Evolutionary conservation across 1,140 invertebrate species (phyloP), one percentile per base, ranked within the genome.

Genomic region (Ceratina japonica): DNA sequence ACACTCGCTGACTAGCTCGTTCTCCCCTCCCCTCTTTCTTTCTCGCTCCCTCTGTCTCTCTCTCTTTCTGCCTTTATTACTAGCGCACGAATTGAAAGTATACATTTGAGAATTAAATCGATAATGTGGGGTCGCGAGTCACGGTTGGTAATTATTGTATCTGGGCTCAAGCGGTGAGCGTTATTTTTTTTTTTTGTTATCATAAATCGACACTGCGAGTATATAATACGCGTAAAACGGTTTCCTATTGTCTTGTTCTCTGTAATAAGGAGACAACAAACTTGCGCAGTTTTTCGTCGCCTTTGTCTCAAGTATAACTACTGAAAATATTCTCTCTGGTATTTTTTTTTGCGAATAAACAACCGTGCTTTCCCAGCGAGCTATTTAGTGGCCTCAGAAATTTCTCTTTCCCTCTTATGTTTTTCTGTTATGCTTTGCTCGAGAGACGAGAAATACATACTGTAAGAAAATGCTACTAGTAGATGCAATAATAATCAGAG

Each of bases 101-200:
- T 86, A 87, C 61, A 71, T 86, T 82, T 81, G 78, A 78, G 75
- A 87, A 86, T 87, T 81, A 83, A 88, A 88, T 88, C 87, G 77
- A 87, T 88, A 88, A 87, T 77, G 76, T 68, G 63, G 52, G 65
- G 56, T 83, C 81, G 59, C 63, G 68, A 78, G 71, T 82, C 72
- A 75, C 68, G 77, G 61, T 63, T 79, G 75, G 22, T 77, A 86
- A 80, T 86, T 86, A 86, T 86, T 81, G 66, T 83, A 75, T 77
- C 77, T 20, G 49, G n/a, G 22, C 13, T 51, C 58, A n/a, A 68
- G 69, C 74, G 52, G 49, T 44, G 58, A 80, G 56, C 66, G 75
- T 69, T 61, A 65, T 81, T 77, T 10, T 44, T 37, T 37, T n/a
- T 31, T 44, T 81, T 81, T 72, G 61, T 81, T 78, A 81, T 81